Conservation (phyloP, 1,140 invertebrate genomes). For the Propsilocerus akamusi region DNA sequence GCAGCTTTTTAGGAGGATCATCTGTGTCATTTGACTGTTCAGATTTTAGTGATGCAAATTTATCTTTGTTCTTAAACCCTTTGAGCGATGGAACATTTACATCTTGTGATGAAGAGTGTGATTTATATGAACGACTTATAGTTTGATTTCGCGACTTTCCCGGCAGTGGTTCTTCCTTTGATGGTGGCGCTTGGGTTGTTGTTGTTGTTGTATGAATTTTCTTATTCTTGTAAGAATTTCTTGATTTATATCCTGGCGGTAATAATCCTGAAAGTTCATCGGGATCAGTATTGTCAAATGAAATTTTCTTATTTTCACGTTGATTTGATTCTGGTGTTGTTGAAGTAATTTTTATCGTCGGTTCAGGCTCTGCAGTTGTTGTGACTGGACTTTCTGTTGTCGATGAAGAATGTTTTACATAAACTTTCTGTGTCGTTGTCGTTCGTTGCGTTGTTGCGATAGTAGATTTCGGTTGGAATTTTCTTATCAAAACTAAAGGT, state of each 20-base stretch:
- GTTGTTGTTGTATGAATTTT: conserved; percentile 29
- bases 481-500: conserved; percentile 17
- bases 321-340: conserved; percentile 27
- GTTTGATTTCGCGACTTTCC: conserved; percentile 20
- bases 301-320: conserved; percentile 44
- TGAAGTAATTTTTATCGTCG: no score
- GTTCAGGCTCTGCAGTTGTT: neutral
- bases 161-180: conserved; percentile 3
- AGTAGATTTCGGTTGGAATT: conserved; percentile 31
- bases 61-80: conserved; percentile 31
- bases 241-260: conserved; percentile 39
- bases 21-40: conserved; percentile 16
- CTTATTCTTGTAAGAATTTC: conserved; percentile 27
- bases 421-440: conserved; percentile 16
- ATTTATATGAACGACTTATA: conserved; percentile 22
- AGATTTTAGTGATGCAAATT: conserved; percentile 18
- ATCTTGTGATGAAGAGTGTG: conserved; percentile 15
- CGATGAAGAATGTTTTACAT: neutral
- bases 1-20: conserved; percentile 30
- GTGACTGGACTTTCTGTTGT: neutral
- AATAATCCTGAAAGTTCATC: conserved; percentile 37
- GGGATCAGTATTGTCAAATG: conserved; percentile 36
- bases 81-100: conserved; percentile 34
- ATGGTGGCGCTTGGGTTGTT: conserved; percentile 10
- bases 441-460: conserved; percentile 13